phyloP scores from a whole-genome alignment of 2,113 vertebrate genomes.

The Cyanoramphus novaezelandiae region DNA sequence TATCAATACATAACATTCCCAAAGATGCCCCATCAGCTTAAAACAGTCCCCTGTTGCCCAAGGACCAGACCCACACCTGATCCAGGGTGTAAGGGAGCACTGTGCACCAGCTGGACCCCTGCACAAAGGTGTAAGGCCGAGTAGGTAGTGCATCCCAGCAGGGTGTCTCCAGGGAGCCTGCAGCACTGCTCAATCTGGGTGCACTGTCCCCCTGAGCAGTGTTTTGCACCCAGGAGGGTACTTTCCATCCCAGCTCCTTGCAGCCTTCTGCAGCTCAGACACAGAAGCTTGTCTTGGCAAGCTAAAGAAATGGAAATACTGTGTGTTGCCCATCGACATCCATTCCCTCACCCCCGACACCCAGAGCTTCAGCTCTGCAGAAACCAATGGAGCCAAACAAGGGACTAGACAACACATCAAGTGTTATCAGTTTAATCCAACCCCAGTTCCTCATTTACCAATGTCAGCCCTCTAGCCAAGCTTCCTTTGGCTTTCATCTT shows the following conservation, averaged over 20 bases:
- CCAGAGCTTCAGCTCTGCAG: neutral
- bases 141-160: neutral
- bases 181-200: neutral
- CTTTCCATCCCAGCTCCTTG: neutral
- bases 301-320: neutral
- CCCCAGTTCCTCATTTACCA: neutral
- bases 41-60: neutral
- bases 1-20: too few relatives aligned
- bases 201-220: neutral
- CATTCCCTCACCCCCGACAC: neutral
- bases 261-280: neutral
- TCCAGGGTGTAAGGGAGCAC: neutral
- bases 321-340: neutral
- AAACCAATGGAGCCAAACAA: neutral
- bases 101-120: neutral
- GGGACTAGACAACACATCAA: neutral
- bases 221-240: neutral
- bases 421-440: neutral
- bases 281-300: neutral
- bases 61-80: neutral
- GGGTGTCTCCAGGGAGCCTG: neutral
- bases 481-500: slow-evolving; percentile 46
- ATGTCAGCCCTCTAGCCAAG: neutral
- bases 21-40: neutral
- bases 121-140: neutral